A percentile compares a stretch with the other conserved stretches of the same genome.
Conservation (phyloP, 1,140 invertebrate species). For the Charaxes varanes region DNA sequence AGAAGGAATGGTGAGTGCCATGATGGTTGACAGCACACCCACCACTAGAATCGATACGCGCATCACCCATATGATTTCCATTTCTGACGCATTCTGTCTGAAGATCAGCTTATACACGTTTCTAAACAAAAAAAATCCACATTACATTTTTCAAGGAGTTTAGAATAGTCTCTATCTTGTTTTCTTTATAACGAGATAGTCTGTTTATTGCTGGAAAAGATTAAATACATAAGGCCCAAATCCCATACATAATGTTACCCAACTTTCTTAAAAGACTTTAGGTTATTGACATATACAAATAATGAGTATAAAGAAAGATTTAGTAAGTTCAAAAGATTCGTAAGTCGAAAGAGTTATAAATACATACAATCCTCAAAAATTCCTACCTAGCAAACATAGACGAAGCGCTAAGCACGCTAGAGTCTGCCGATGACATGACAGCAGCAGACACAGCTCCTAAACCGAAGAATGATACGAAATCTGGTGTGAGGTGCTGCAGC, state of each 20-base stretch:
- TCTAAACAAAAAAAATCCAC: constrained; percentile 62
- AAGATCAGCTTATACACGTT: constrained; percentile 98
- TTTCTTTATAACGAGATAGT: too few species aligned
- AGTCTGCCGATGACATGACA: constrained; percentile 99
- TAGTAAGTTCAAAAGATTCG: too few species aligned
- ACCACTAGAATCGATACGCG: constrained; percentile 93
- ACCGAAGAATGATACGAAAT: constrained; percentile 96
- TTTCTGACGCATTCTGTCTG: constrained; percentile 93
- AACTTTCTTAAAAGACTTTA: too few species aligned
- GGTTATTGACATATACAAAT: too few species aligned
- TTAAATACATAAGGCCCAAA: too few species aligned
- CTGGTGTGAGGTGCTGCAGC: constrained; percentile 95
- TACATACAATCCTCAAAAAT: neutral
- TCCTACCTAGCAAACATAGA: constrained; percentile 93
- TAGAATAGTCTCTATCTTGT: too few species aligned
- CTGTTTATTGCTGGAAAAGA: too few species aligned
- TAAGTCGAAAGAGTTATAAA: neutral
- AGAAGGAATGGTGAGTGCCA: constrained; percentile 96
- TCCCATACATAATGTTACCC: too few species aligned
- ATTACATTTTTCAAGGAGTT: too few species aligned
- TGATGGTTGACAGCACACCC: constrained; percentile 92
- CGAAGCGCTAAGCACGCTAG: constrained; percentile 95
- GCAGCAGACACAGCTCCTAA: constrained; percentile 98
- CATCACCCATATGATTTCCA: constrained; percentile 99
- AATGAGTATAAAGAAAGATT: too few species aligned